Evolutionary conservation across 2,888 invertebrate genomes (phyloP).

Genomic region (Scaeva pyrastri): DNA sequence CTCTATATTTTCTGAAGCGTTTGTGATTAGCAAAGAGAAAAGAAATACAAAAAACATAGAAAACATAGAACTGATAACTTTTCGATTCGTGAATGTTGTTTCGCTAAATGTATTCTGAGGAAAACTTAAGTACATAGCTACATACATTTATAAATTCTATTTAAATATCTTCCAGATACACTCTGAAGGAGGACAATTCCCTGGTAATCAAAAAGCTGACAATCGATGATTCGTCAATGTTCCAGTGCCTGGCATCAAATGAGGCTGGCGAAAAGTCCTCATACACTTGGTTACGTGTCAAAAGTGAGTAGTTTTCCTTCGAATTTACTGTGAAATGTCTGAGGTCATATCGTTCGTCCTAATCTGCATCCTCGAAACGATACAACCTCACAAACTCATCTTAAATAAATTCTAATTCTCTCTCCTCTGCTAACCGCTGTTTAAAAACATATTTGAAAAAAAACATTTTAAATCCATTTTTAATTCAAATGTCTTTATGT

Average conservation of each 20-base stretch:
- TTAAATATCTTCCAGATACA: conserved; percentile 85
- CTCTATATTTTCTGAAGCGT: too few relatives aligned
- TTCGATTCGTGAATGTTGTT: too few relatives aligned
- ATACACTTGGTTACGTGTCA: conserved; percentile 96
- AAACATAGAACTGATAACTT: too few relatives aligned
- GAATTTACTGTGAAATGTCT: not conserved
- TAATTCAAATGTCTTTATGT: conserved; percentile 3
- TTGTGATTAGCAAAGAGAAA: too few relatives aligned
- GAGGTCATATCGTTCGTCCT: not conserved
- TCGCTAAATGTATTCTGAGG: conserved; percentile 12
- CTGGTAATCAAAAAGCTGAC: conserved; percentile 91
- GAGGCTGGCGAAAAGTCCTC: conserved; percentile 95
- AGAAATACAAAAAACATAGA: too few relatives aligned
- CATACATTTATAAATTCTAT: too few relatives aligned
- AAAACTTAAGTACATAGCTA: too few relatives aligned
- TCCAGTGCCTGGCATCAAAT: conserved; percentile 96
- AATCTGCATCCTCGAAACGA: not conserved
- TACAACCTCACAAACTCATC: not conserved
- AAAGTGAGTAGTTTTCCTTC: conserved; percentile 90
- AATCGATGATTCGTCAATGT: conserved; percentile 96
- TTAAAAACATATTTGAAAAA: not conserved
- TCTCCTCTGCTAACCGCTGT: conserved; percentile 43
- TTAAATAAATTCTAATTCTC: conserved; percentile 8
- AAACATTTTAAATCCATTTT: not conserved
- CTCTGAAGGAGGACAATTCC: conserved; percentile 92